phyloP scores from a whole-genome alignment of 2,113 vertebrate species.

The Crotalus horridus region DNA sequence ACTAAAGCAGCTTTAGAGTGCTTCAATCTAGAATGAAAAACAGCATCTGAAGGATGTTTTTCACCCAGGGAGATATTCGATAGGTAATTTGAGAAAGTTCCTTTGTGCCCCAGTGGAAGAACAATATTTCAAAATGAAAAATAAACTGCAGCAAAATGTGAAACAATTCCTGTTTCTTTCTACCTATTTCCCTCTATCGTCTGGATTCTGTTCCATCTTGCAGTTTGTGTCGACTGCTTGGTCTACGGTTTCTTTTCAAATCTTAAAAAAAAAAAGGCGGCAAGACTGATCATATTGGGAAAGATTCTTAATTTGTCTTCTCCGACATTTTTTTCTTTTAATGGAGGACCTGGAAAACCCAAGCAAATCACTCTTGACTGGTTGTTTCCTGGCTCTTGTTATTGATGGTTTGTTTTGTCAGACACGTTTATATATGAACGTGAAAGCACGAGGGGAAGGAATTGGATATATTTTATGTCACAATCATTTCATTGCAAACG shows the following conservation, averaged over 20 bases:
- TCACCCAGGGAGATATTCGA: background rate
- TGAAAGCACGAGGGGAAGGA: background rate
- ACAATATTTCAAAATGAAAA: background rate
- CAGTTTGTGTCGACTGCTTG: background rate
- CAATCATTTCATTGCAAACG: background rate
- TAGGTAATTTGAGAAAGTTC: background rate
- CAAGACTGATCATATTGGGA: background rate
- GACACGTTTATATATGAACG: background rate
- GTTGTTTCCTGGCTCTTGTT: conserved; percentile 24
- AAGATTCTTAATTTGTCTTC: background rate
- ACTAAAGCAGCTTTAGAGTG: background rate
- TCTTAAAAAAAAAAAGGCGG: background rate
- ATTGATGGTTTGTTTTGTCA: conserved; percentile 10
- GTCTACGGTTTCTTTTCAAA: background rate
- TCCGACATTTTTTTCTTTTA: background rate
- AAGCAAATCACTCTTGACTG: background rate
- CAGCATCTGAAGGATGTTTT: background rate
- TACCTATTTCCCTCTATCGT: background rate
- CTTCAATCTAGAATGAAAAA: background rate
- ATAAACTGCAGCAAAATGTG: background rate
- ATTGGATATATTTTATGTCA: conserved; percentile 3
- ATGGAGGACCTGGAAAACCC: background rate
- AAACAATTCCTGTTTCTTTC: background rate
- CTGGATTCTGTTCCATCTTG: background rate
- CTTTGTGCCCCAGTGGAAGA: background rate